Evolutionary conservation across 2,797 vertebrate species (phyloP).

Genomic region (Sebastes vulpes): DNA sequence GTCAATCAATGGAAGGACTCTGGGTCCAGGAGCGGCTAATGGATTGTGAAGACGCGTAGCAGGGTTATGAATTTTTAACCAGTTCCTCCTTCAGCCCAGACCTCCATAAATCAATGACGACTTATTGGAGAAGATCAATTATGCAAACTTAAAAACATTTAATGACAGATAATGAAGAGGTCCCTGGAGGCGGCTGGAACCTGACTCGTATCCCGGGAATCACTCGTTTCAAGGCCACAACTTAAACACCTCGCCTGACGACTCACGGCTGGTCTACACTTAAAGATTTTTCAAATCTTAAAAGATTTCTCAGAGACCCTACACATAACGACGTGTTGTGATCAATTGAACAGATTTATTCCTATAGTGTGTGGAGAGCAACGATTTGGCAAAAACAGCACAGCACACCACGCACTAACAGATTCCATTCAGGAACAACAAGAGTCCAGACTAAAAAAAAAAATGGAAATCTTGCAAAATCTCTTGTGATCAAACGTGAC

Average conservation of each 20-base stretch:
- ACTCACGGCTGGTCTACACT: neutral
- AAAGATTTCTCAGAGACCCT: neutral
- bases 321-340: neutral
- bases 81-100: slow-evolving; percentile 90
- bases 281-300: neutral
- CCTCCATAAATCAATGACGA: slow-evolving; percentile 99
- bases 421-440: neutral
- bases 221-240: slow-evolving; percentile 67
- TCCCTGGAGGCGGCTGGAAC: slow-evolving; percentile 84
- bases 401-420: neutral
- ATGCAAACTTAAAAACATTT: slow-evolving; percentile 99
- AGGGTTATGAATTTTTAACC: slow-evolving; percentile 99
- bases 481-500: too few relatives aligned
- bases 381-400: neutral
- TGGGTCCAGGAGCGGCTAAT: slow-evolving; percentile 94
- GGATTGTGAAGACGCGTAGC: slow-evolving; percentile 97
- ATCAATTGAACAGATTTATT: neutral
- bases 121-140: slow-evolving; percentile 99
- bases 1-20: slow-evolving; percentile 97
- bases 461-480: too few relatives aligned
- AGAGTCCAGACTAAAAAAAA: neutral
- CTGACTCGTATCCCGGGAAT: slow-evolving; percentile 76
- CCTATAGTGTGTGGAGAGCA: neutral
- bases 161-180: slow-evolving; percentile 99
- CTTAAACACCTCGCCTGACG: slow-evolving; percentile 35